These are phyloP conservation scores for Arrhamphus sclerolepis DNA, from an alignment of 2,797 vertebrate genomes.

Conservation along the genomic window DNA sequence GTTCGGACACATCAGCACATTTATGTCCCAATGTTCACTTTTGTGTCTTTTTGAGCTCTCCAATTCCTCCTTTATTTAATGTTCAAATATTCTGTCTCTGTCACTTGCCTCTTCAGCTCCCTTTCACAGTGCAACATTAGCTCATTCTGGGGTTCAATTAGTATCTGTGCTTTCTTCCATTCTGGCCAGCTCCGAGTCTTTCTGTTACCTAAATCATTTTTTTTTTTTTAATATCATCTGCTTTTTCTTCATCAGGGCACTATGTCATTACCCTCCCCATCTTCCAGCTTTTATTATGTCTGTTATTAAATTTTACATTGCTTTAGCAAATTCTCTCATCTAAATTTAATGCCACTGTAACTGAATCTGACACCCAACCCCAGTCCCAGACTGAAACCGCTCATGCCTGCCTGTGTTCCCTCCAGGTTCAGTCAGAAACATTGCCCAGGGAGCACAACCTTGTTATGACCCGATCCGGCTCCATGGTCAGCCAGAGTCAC, in stretches of 20 bases:
- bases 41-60: constrained; percentile 43
- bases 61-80: constrained; percentile 60
- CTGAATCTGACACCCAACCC: constrained; percentile 53
- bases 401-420: constrained; percentile 70
- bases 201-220: constrained; percentile 6
- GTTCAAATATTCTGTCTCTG: constrained; percentile 65
- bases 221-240: too few relatives aligned
- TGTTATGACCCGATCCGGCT: constrained; percentile 82
- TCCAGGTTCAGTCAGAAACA: constrained; percentile 83
- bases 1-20: constrained; percentile 50
- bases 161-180: constrained; percentile 54
- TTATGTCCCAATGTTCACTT: constrained; percentile 54
- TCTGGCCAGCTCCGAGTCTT: constrained; percentile 26
- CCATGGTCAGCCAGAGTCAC: constrained; percentile 71
- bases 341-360: constrained; percentile 29
- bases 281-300: constrained; percentile 17
- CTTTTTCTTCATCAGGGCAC: neutral
- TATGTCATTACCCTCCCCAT: constrained; percentile 19
- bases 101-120: constrained; percentile 64
- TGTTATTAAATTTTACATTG: constrained; percentile 16
- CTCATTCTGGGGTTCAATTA: constrained; percentile 76
- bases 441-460: constrained; percentile 78
- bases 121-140: constrained; percentile 77
- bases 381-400: constrained; percentile 69
- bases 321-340: constrained; percentile 24